Evolutionary conservation across 2,113 vertebrate species (phyloP).

Genomic region (Lagopus leucura): DNA sequence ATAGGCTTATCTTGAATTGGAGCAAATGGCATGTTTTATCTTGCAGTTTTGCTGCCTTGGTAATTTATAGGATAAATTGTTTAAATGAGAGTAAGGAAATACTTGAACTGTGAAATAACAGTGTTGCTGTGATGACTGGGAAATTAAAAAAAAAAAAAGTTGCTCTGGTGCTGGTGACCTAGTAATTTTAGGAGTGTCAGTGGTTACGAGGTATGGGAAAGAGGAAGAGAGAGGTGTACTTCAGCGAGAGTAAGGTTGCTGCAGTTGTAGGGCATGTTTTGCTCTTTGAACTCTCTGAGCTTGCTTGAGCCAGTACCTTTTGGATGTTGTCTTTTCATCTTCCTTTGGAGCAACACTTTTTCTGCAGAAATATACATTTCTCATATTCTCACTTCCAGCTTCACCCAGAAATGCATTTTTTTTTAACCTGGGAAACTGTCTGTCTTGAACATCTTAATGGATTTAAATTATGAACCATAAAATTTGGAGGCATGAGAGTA

Average conservation of each 20-base stretch:
- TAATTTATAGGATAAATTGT: neutral
- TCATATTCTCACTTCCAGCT: neutral
- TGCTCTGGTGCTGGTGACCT: neutral
- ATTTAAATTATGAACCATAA: neutral
- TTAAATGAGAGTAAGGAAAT: neutral
- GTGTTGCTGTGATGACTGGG: neutral
- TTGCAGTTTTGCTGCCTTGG: neutral
- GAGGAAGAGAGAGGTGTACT: neutral
- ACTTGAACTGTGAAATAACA: neutral
- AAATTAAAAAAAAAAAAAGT: neutral
- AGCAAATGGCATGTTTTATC: neutral
- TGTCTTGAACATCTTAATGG: neutral
- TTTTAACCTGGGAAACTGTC: neutral
- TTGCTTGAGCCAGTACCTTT: neutral
- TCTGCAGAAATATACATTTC: neutral
- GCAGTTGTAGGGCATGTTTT: neutral
- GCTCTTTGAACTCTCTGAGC: neutral
- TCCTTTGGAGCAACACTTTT: neutral
- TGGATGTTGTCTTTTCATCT: neutral
- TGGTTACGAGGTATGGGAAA: neutral
- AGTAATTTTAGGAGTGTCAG: neutral
- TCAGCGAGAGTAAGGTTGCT: neutral
- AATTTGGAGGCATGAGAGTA: neutral
- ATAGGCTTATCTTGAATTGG: neutral
- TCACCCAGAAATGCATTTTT: neutral